Percentiles rank a stretch among this genome's conserved stretches.
These are phyloP conservation scores for Gambusia holbrooki DNA, from an alignment of 2,113 vertebrate genomes.

Conservation along the genomic window DNA sequence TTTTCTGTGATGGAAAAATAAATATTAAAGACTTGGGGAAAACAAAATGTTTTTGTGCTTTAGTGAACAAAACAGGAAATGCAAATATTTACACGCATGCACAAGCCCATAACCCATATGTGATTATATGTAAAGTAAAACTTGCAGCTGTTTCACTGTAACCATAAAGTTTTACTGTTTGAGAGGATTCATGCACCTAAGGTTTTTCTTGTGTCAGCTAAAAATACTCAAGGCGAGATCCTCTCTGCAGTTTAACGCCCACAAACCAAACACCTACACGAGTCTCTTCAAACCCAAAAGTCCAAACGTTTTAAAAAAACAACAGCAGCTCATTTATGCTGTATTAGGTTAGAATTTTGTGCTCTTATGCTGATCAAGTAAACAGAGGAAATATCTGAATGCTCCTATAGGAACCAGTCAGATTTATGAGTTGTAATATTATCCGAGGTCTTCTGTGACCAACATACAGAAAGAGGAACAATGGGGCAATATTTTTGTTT, in stretches of 20 bases:
- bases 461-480: too few species aligned
- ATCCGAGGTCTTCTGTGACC: too few species aligned
- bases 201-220: background rate
- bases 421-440: background rate
- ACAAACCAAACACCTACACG: background rate
- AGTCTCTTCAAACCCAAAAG: background rate
- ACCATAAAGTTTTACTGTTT: too few species aligned
- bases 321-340: background rate
- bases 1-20: too few species aligned
- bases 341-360: background rate
- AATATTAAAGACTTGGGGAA: too few species aligned
- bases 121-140: too few species aligned
- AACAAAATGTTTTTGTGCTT: too few species aligned
- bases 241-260: background rate
- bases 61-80: too few species aligned
- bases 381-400: background rate
- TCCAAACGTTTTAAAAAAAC: background rate
- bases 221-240: background rate
- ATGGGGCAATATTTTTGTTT: too few species aligned
- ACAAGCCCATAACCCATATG: too few species aligned
- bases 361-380: background rate
- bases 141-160: background rate
- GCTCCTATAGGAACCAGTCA: background rate
- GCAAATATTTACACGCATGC: too few species aligned
- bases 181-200: too few species aligned